Conservation (phyloP, 2,113 vertebrate genomes). For the Barbus barbus region DNA sequence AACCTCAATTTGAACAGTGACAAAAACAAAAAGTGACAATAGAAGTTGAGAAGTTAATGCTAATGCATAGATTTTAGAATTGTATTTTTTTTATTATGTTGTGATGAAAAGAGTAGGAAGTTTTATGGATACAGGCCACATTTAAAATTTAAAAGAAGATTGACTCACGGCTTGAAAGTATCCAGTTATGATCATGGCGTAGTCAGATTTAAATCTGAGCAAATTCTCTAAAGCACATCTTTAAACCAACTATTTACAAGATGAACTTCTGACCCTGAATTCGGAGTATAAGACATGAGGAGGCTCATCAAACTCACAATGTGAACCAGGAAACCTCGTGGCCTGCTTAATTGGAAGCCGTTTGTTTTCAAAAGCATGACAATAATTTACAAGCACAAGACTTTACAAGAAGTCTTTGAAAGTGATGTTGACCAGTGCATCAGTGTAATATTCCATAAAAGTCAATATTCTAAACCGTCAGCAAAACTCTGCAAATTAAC, state of each 20-base stretch:
- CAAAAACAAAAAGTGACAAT: no score
- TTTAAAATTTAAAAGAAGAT: neutral
- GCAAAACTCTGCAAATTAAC: neutral
- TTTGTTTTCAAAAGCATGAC: slow-evolving; percentile 66
- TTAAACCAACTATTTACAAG: no score
- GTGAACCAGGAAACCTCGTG: slow-evolving; percentile 58
- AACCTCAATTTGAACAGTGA: no score
- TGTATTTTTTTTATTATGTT: no score
- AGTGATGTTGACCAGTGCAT: neutral
- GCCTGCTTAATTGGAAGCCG: slow-evolving; percentile 55
- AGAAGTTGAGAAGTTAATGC: no score
- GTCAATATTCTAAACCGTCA: neutral
- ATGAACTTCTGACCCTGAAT: no score
- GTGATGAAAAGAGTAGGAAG: neutral
- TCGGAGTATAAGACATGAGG: neutral
- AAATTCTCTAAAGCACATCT: no score
- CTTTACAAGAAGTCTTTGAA: slow-evolving; percentile 44
- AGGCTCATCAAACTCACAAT: neutral
- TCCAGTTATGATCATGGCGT: neutral
- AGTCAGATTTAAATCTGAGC: neutral
- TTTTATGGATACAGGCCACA: neutral
- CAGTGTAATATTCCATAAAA: neutral
- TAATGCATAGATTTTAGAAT: no score
- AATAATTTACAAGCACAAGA: slow-evolving; percentile 57
- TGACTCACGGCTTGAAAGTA: neutral